Conservation (phyloP, 2,888 invertebrate genomes). For the Salticus scenicus region DNA sequence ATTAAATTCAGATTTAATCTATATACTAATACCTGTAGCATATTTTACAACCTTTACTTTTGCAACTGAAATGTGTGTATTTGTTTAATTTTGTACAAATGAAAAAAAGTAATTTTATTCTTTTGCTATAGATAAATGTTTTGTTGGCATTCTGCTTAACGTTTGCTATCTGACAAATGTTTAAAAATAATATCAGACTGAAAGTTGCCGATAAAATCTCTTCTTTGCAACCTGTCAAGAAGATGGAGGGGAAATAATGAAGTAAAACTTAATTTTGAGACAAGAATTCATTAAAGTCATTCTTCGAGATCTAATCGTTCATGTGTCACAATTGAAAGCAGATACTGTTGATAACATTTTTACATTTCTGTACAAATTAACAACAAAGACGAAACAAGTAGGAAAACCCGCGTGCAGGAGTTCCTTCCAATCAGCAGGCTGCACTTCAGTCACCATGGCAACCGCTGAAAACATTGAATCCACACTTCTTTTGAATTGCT, state of each 20-base stretch:
- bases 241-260: not conserved
- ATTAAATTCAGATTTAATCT: no score
- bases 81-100: no score
- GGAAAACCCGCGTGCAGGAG: not conserved
- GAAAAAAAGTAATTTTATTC: no score
- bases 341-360: not conserved
- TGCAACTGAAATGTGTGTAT: no score
- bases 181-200: no score
- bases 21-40: no score
- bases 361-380: constrained; percentile 2
- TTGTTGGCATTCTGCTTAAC: no score
- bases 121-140: no score
- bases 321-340: not conserved
- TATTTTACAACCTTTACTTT: no score
- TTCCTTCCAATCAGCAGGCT: not conserved
- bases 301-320: not conserved
- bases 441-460: not conserved
- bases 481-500: constrained; percentile 39
- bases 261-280: not conserved
- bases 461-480: constrained; percentile 6
- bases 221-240: not conserved
- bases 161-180: no score
- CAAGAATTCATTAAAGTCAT: not conserved
- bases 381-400: not conserved
- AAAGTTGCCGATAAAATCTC: not conserved